Conservation (phyloP, 2,797 vertebrate species). For the Neosalanx taihuensis region DNA sequence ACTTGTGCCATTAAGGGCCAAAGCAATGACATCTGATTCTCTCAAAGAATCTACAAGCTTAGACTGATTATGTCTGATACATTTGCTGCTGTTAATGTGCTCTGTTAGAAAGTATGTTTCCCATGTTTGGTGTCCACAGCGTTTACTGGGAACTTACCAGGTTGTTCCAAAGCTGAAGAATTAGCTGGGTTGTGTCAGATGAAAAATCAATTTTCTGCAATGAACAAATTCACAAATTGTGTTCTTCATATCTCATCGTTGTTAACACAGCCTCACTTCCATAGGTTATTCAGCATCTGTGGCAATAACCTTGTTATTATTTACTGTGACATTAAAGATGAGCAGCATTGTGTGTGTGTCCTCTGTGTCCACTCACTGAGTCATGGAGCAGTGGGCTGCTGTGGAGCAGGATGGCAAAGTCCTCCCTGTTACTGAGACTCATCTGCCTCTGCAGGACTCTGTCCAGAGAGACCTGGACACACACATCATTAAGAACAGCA, state of each 20-base stretch:
- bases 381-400: slow-evolving; percentile 52
- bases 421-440: slow-evolving; percentile 48
- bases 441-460: slow-evolving; percentile 41
- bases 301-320: neutral
- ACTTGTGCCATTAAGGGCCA: neutral
- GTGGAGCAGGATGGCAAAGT: slow-evolving; percentile 66
- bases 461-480: slow-evolving; percentile 61
- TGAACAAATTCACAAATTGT: slow-evolving; percentile 6
- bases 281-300: neutral
- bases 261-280: slow-evolving; percentile 18
- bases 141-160: slow-evolving; percentile 54
- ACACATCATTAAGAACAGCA: neutral
- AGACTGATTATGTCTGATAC: neutral
- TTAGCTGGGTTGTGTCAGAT: slow-evolving; percentile 37
- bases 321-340: neutral
- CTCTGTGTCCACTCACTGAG: slow-evolving; percentile 39
- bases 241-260: neutral
- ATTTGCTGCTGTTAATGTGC: neutral
- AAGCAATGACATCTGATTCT: too few relatives aligned
- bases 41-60: too few relatives aligned
- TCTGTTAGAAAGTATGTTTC: neutral
- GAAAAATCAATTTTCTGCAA: slow-evolving; percentile 24
- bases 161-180: slow-evolving; percentile 67
- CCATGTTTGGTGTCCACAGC: neutral
- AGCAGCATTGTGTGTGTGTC: neutral